Conservation (phyloP, 53 echinoderm and acorn worm genomes). For the Mesocentrotus franciscanus region DNA sequence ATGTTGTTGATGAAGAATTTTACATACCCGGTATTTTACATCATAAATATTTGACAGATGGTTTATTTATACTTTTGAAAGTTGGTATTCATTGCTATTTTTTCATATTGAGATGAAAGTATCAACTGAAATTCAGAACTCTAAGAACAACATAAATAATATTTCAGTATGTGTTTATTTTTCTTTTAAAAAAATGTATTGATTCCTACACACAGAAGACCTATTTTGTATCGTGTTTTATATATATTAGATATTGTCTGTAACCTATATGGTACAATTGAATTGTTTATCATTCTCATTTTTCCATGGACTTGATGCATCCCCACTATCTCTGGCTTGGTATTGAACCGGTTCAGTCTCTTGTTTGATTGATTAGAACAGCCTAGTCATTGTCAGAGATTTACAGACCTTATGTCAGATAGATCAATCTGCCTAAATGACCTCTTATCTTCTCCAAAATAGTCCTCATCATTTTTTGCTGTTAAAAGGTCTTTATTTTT, state of each 20-base stretch:
- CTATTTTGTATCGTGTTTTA: not conserved
- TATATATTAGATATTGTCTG: not conserved
- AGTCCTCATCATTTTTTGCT: not conserved
- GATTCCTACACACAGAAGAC: not conserved
- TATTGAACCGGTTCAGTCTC: not conserved
- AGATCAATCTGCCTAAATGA: not conserved
- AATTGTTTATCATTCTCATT: not conserved
- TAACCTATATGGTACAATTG: not conserved
- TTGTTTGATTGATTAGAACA: slow-evolving; percentile 48
- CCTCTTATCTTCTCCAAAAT: not conserved
- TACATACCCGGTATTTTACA: too few relatives aligned
- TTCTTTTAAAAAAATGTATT: too few relatives aligned
- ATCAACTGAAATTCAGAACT: too few relatives aligned
- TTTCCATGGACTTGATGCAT: not conserved
- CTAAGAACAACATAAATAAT: too few relatives aligned
- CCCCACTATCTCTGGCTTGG: not conserved
- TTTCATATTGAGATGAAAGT: too few relatives aligned
- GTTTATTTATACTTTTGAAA: too few relatives aligned
- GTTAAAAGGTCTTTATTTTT: not conserved
- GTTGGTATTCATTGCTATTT: too few relatives aligned
- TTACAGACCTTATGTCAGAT: slow-evolving; percentile 19
- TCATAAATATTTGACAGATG: too few relatives aligned
- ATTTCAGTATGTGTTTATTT: too few relatives aligned
- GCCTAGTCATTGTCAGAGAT: slow-evolving; percentile 53
- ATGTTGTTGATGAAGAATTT: too few relatives aligned